These are phyloP conservation scores for Actenoides hombroni DNA, from an alignment of 2,113 vertebrate genomes.

Conservation along the genomic window DNA sequence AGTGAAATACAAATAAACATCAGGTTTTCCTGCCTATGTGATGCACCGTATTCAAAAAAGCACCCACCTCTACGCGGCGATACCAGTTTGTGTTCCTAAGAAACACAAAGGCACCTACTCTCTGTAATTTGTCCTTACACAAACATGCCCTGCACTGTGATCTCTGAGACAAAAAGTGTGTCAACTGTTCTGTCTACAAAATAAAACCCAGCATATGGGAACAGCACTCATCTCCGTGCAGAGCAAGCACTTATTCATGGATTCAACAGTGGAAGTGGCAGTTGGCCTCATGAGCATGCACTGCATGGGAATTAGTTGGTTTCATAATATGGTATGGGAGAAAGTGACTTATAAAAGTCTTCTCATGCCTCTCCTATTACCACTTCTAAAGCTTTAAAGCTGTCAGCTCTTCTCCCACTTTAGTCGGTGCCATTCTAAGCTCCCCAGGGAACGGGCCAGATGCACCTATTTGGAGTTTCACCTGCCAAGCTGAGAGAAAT, in stretches of 20 bases:
- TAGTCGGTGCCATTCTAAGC: slow-evolving; percentile 40
- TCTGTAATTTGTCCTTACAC: slow-evolving; percentile 46
- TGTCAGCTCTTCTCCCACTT: slow-evolving; percentile 71
- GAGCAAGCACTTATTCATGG: slow-evolving; percentile 61
- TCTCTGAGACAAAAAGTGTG: slow-evolving; percentile 60
- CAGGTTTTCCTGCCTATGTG: not conserved
- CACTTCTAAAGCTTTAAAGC: slow-evolving; percentile 74
- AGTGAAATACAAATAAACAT: slow-evolving; percentile 23
- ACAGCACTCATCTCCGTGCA: slow-evolving; percentile 41
- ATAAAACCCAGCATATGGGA: slow-evolving; percentile 61
- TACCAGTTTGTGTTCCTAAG: not conserved
- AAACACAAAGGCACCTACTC: slow-evolving; percentile 14
- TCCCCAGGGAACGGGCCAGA: slow-evolving; percentile 41
- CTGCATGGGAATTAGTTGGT: slow-evolving; percentile 71
- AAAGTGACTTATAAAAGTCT: slow-evolving; percentile 70
- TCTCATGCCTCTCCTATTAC: slow-evolving; percentile 68
- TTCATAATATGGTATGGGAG: slow-evolving; percentile 67
- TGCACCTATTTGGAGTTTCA: slow-evolving; percentile 61
- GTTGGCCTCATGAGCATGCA: slow-evolving; percentile 68
- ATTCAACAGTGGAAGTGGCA: slow-evolving; percentile 70
- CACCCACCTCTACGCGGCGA: not conserved
- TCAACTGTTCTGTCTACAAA: slow-evolving; percentile 63
- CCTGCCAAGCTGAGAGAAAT: slow-evolving; percentile 68
- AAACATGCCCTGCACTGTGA: slow-evolving; percentile 55
- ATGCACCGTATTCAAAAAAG: not conserved